Conservation (phyloP, 2,113 vertebrate species). For the Australoheros scitulus region DNA sequence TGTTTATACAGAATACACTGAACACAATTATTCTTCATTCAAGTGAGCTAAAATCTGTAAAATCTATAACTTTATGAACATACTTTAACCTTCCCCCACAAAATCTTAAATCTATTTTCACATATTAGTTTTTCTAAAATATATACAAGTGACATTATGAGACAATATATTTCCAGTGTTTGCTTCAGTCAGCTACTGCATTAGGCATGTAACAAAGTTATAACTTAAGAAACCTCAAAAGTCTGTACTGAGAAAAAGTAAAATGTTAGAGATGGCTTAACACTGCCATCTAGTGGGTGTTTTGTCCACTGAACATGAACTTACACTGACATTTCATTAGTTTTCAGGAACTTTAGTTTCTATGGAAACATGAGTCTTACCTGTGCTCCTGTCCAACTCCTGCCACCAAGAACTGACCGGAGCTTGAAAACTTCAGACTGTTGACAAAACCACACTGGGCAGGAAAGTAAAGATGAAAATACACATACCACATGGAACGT, state of each 20-base stretch:
- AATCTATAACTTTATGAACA: too few relatives aligned
- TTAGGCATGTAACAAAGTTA: background rate
- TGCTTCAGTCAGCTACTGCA: background rate
- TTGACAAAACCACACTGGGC: constrained; percentile 90
- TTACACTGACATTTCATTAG: background rate
- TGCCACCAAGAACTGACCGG: constrained; percentile 90
- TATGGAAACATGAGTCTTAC: constrained; percentile 73
- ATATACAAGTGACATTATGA: background rate
- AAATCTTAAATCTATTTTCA: too few relatives aligned
- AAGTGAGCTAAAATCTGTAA: too few relatives aligned
- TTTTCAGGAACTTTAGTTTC: constrained; percentile 20
- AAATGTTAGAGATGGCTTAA: background rate
- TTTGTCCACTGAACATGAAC: background rate
- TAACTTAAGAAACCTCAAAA: background rate
- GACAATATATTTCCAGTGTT: background rate
- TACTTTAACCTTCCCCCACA: too few relatives aligned
- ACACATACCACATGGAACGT: background rate
- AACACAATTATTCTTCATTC: too few relatives aligned
- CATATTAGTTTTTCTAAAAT: too few relatives aligned
- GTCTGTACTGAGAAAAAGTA: background rate
- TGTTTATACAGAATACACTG: too few relatives aligned
- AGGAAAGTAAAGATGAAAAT: background rate
- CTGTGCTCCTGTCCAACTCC: constrained; percentile 96
- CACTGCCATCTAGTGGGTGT: constrained; percentile 60
- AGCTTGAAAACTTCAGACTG: constrained; percentile 91